A percentile compares a stretch with the other conserved stretches of the same genome.
phyloP scores from a whole-genome alignment of 2,888 invertebrate genomes.

The Sinelater perroti region DNA sequence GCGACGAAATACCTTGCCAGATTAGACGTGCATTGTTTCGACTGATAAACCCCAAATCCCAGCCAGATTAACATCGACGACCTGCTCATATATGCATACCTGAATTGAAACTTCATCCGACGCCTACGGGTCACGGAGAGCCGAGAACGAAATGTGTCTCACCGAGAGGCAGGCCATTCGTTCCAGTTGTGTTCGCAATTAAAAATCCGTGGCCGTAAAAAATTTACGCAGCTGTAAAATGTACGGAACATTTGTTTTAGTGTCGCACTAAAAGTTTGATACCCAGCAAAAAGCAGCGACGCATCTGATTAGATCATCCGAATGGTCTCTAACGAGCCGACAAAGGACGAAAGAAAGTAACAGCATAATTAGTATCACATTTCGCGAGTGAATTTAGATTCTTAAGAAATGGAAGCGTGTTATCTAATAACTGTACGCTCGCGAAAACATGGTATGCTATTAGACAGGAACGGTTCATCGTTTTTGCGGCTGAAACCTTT shows the following conservation, averaged over 20 bases:
- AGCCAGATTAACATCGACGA: slow-evolving; percentile 6
- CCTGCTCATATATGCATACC: not conserved
- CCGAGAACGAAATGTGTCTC: slow-evolving; percentile 2
- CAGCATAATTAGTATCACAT: not conserved
- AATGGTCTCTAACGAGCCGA: not conserved
- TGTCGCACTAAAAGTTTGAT: not conserved
- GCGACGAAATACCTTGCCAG: not conserved
- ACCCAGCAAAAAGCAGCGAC: too few species aligned
- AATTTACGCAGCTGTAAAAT: not conserved
- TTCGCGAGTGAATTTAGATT: not conserved
- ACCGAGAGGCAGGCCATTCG: not conserved
- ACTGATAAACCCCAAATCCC: not conserved
- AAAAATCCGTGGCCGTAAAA: not conserved
- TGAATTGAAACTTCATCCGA: too few species aligned
- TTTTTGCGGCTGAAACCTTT: too few species aligned
- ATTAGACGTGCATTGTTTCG: not conserved
- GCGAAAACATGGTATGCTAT: too few species aligned
- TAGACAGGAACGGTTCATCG: too few species aligned
- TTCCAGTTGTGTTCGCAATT: not conserved
- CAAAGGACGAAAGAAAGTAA: not conserved
- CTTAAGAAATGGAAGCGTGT: not conserved
- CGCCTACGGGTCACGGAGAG: slow-evolving; percentile 5
- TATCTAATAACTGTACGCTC: too few species aligned
- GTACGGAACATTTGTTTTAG: not conserved
- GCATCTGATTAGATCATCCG: too few species aligned